phyloP scores from a whole-genome alignment of 2,888 invertebrate genomes.

The Cephus pulcher region DNA sequence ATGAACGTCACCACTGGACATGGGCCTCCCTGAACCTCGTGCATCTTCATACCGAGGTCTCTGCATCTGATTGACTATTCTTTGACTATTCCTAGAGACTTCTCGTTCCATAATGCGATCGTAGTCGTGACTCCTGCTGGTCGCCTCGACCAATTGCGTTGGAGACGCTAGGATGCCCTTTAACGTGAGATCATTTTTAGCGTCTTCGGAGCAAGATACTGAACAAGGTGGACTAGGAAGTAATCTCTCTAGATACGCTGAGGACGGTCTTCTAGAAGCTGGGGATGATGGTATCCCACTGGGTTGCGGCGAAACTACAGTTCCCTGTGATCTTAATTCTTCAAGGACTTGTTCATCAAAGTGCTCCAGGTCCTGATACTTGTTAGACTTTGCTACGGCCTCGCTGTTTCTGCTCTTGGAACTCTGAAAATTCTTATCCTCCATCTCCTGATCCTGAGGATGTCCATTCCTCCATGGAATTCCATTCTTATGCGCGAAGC shows the following conservation, averaged over 20 bases:
- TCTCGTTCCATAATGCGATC: slow-evolving; percentile 6
- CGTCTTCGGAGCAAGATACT: slow-evolving; percentile 80
- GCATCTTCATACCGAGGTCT: slow-evolving; percentile 53
- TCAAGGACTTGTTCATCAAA: slow-evolving; percentile 71
- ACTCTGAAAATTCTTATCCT: slow-evolving; percentile 27
- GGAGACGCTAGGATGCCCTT: slow-evolving; percentile 45
- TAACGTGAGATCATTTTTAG: slow-evolving; percentile 68
- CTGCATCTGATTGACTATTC: slow-evolving; percentile 42
- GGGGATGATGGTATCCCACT: slow-evolving; percentile 73
- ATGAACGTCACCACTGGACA: slow-evolving; percentile 37
- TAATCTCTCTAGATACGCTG: slow-evolving; percentile 71
- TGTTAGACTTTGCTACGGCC: slow-evolving; percentile 45
- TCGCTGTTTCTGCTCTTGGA: slow-evolving; percentile 45
- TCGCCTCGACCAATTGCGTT: slow-evolving; percentile 14
- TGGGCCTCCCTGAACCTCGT: slow-evolving; percentile 16
- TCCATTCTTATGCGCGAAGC: neutral
- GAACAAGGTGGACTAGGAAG: slow-evolving; percentile 75
- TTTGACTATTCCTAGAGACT: slow-evolving; percentile 20
- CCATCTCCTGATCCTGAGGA: neutral
- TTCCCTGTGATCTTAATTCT: slow-evolving; percentile 72
- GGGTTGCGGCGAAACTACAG: slow-evolving; percentile 75
- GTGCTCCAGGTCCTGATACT: slow-evolving; percentile 59
- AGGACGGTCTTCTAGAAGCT: slow-evolving; percentile 44
- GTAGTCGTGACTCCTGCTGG: slow-evolving; percentile 3
- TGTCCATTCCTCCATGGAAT: neutral